These are phyloP conservation scores for Lypha dubia DNA, from an alignment of 2,888 invertebrate genomes.

Conservation along the genomic window DNA sequence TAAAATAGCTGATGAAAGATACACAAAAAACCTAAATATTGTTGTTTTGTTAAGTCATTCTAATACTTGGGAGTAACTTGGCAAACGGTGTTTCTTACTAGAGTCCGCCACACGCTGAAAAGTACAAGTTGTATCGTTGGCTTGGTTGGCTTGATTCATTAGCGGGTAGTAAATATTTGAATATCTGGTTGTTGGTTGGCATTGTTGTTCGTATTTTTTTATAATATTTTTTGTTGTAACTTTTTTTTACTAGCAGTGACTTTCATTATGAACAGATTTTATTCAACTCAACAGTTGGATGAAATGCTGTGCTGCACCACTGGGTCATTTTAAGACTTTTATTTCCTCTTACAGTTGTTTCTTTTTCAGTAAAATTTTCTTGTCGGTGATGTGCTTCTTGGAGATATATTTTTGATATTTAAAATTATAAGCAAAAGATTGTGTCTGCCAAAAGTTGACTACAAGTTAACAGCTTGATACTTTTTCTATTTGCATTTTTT, in stretches of 20 bases:
- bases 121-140: constrained; percentile 22
- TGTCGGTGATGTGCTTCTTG: background rate
- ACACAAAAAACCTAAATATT: background rate
- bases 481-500: constrained; percentile 12
- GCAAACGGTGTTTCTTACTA: constrained; percentile 22
- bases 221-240: no score
- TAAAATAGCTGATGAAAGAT: constrained; percentile 47
- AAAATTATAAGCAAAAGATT: background rate
- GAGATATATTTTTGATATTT: constrained; percentile 5
- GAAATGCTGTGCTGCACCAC: constrained; percentile 1
- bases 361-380: background rate
- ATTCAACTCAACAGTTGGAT: constrained; percentile 48
- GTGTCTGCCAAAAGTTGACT: background rate
- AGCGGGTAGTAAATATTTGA: constrained; percentile 39
- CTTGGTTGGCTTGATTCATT: constrained; percentile 31
- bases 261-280: constrained; percentile 51
- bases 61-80: constrained; percentile 29
- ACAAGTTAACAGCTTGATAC: constrained; percentile 46
- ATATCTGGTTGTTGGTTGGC: background rate
- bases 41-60: constrained; percentile 46
- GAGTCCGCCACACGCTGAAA: constrained; percentile 5
- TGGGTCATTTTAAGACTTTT: constrained; percentile 44
- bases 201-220: constrained; percentile 12
- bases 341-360: constrained; percentile 3
- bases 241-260: constrained; percentile 45